Evolutionary conservation across 2,113 vertebrate genomes (phyloP).

Genomic region (Odocoileus hemionus): DNA sequence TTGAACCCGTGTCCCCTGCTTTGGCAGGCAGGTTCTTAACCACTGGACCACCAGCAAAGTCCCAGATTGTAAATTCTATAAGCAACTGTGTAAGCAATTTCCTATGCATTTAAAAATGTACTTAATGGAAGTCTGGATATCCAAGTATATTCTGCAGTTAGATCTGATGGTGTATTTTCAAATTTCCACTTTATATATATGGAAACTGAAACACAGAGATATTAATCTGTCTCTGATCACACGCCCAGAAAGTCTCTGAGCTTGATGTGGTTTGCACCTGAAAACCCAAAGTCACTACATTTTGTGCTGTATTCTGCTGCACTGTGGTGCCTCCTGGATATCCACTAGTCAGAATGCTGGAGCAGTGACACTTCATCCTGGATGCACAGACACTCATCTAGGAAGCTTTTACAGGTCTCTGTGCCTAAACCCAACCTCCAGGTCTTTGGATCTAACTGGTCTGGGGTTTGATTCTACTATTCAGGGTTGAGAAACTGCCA

Average conservation of each 20-base stretch:
- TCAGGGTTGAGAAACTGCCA: background rate
- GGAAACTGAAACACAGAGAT: background rate
- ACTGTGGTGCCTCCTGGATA: background rate
- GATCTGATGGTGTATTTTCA: background rate
- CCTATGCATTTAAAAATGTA: background rate
- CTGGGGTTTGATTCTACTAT: background rate
- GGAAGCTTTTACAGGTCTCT: background rate
- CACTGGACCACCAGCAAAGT: background rate
- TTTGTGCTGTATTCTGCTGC: too few relatives aligned
- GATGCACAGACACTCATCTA: background rate
- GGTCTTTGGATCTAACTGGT: background rate
- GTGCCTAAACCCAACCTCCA: background rate
- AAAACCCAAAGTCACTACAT: background rate
- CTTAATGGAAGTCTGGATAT: background rate
- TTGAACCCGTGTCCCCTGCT: background rate
- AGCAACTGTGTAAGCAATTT: background rate
- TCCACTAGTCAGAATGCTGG: background rate
- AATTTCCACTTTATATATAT: background rate
- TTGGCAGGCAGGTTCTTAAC: background rate
- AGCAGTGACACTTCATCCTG: background rate
- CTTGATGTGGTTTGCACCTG: background rate
- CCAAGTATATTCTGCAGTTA: background rate
- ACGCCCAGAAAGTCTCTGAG: background rate
- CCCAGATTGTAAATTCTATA: background rate
- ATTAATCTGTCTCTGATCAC: background rate